A percentile compares a stretch with the other conserved stretches of the same genome.
phyloP scores from a whole-genome alignment of 2,113 vertebrate species.

The Oostethus manadensis region DNA sequence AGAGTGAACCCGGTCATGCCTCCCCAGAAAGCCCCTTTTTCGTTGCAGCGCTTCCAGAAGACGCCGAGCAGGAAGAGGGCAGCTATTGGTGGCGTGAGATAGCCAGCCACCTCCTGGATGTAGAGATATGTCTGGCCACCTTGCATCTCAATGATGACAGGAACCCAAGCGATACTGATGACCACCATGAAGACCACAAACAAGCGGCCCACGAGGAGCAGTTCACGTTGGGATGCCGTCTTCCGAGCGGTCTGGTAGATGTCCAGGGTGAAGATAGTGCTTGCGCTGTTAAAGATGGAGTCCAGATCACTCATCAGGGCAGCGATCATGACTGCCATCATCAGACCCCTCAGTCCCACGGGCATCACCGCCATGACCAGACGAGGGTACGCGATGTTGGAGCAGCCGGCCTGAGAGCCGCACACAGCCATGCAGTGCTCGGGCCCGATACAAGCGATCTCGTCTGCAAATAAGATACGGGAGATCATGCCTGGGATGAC shows the following conservation, averaged over 20 bases:
- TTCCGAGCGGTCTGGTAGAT: slow-evolving; percentile 86
- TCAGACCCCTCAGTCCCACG: slow-evolving; percentile 89
- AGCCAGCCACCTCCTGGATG: slow-evolving; percentile 96
- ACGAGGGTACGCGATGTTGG: slow-evolving; percentile 95
- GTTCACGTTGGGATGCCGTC: slow-evolving; percentile 81
- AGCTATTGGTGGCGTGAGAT: slow-evolving; percentile 91
- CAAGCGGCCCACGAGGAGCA: slow-evolving; percentile 86
- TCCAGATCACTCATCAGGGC: slow-evolving; percentile 98
- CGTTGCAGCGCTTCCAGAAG: slow-evolving; percentile 95
- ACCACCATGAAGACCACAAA: slow-evolving; percentile 93
- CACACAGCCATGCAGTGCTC: slow-evolving; percentile 96
- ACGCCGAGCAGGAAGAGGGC: slow-evolving; percentile 92
- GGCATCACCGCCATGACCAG: slow-evolving; percentile 94
- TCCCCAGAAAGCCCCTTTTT: slow-evolving; percentile 92
- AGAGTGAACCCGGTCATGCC: slow-evolving; percentile 88
- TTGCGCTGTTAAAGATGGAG: slow-evolving; percentile 97
- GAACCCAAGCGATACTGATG: slow-evolving; percentile 96
- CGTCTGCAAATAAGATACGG: slow-evolving; percentile 86
- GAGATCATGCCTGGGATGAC: slow-evolving; percentile 98
- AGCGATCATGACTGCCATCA: slow-evolving; percentile 99
- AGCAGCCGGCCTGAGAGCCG: slow-evolving; percentile 91
- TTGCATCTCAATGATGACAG: slow-evolving; percentile 97
- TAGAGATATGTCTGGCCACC: slow-evolving; percentile 98
- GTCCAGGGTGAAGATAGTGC: slow-evolving; percentile 97
- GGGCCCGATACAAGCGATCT: slow-evolving; percentile 91